A percentile compares a stretch with the other conserved stretches of the same genome.
These are phyloP conservation scores for Enteromius anoplus DNA, from an alignment of 2,797 vertebrate species.

Conservation along the genomic window DNA sequence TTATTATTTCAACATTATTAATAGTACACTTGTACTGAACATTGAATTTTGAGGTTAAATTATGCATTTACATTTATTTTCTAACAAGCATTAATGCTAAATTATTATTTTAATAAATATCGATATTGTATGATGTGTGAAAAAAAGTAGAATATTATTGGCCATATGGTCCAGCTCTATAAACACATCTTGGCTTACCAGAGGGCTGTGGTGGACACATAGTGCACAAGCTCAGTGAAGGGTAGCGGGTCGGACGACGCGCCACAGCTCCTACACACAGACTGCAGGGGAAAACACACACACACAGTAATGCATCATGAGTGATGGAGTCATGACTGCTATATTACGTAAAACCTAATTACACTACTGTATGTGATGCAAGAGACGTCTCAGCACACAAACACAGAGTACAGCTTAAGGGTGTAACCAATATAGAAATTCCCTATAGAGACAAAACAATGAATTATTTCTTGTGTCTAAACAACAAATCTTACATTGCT, in stretches of 20 bases:
- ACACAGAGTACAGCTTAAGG: not conserved
- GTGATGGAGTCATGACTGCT: not conserved
- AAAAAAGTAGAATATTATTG: not conserved
- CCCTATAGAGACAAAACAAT: not conserved
- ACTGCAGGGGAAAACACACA: conserved; percentile 73
- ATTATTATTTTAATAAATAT: not conserved
- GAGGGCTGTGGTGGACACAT: conserved; percentile 94
- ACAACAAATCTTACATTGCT: not conserved
- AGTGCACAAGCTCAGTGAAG: conserved; percentile 96
- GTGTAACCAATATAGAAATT: not conserved
- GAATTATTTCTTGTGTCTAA: not conserved
- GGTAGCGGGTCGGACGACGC: conserved; percentile 96
- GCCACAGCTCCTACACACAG: conserved; percentile 93
- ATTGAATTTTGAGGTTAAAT: not conserved
- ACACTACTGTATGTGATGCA: conserved; percentile 1
- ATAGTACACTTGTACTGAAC: not conserved
- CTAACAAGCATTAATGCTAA: not conserved
- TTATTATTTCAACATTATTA: not conserved
- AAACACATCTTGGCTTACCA: conserved; percentile 81
- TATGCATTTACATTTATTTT: not conserved
- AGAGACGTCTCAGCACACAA: conserved; percentile 7
- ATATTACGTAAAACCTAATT: conserved; percentile 21
- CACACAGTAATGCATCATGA: conserved; percentile 1
- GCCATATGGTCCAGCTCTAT: not conserved
- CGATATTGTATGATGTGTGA: not conserved